Percentiles rank a stretch among this genome's conserved stretches.
These are phyloP conservation scores for Erinaceus europaeus DNA, from an alignment of 2,113 vertebrate genomes.

Conservation along the genomic window DNA sequence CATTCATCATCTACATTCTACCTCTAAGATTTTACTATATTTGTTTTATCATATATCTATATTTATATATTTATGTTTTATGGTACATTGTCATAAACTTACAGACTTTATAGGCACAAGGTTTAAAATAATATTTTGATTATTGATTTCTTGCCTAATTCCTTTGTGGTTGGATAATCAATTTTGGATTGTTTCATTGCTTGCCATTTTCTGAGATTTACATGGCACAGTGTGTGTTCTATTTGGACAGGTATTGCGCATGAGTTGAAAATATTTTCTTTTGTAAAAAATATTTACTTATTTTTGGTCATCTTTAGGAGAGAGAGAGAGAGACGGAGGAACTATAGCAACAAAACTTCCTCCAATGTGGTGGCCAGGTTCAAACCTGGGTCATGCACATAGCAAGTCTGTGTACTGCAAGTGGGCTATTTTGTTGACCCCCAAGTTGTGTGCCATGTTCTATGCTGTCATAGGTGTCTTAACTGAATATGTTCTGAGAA, in stretches of 20 bases:
- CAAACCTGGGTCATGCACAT: too few species aligned
- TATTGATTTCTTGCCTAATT: neutral
- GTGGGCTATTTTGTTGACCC: too few species aligned
- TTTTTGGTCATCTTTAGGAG: too few species aligned
- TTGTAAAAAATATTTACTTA: too few species aligned
- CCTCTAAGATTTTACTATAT: neutral
- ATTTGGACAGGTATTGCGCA: neutral
- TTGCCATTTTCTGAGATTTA: constrained; percentile 1
- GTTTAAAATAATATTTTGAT: neutral
- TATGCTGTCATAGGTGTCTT: neutral
- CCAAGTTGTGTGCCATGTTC: neutral
- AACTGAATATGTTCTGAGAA: too few species aligned
- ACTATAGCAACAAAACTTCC: too few species aligned
- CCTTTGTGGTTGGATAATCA: neutral
- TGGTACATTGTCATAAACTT: neutral
- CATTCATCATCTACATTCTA: neutral
- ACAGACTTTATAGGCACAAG: neutral
- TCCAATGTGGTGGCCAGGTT: too few species aligned
- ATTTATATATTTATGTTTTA: neutral
- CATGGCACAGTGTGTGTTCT: neutral
- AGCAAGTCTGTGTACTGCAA: too few species aligned
- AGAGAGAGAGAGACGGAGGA: too few species aligned
- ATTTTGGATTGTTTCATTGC: neutral
- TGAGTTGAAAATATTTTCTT: constrained; percentile 14
- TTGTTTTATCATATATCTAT: neutral